Percentiles rank a stretch among this genome's conserved stretches.
Conservation (phyloP, 2,113 vertebrate genomes). For the Dolichotis patagonum region DNA sequence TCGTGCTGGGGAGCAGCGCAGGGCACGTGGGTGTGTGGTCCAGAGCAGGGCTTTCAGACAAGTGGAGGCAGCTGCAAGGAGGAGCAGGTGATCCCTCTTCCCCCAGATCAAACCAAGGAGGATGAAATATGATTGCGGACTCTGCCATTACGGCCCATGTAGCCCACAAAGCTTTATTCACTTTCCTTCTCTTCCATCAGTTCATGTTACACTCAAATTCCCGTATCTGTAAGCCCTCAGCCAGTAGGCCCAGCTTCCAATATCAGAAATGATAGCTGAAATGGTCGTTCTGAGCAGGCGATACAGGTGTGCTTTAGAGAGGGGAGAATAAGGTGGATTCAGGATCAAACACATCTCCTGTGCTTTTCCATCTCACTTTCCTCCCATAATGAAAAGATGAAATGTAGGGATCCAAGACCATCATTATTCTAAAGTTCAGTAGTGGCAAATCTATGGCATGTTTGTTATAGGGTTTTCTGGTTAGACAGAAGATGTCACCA, state of each 20-base stretch:
- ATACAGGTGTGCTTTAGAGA: not conserved
- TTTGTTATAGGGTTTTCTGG: not conserved
- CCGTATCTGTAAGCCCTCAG: not conserved
- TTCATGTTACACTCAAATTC: not conserved
- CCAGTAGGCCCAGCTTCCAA: not conserved
- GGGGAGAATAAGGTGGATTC: accelerated
- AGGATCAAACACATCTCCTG: accelerated
- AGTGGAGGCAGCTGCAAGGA: not conserved
- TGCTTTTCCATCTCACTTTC: accelerated
- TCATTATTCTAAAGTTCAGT: not conserved
- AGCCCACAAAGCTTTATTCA: not conserved
- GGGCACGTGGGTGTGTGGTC: no score
- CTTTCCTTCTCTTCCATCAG: not conserved
- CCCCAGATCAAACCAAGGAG: not conserved
- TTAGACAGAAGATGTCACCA: not conserved
- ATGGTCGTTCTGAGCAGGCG: not conserved
- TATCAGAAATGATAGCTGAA: not conserved
- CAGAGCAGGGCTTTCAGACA: not conserved
- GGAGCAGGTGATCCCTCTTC: not conserved
- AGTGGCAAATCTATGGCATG: not conserved
- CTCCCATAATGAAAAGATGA: not conserved
- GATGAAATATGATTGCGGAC: not conserved
- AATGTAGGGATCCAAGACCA: not conserved
- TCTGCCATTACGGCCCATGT: not conserved
- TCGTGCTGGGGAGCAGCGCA: accelerated